phyloP scores from a whole-genome alignment of 2,113 vertebrate species.

The Platanista minor region DNA sequence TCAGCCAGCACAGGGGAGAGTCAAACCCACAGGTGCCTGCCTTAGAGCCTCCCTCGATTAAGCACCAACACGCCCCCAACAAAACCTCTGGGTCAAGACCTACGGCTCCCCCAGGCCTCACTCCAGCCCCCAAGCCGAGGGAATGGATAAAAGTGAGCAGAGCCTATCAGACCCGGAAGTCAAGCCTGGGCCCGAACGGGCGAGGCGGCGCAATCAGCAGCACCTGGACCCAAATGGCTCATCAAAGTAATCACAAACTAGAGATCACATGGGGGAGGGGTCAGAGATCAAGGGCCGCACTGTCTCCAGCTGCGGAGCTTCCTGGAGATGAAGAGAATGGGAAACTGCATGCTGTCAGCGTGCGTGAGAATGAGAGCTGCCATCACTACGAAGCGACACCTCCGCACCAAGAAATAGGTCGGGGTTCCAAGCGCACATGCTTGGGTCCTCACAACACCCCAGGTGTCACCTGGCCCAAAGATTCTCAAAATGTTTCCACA shows the following conservation, averaged over 20 bases:
- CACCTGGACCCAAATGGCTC: constrained; percentile 49
- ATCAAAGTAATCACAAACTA: not conserved
- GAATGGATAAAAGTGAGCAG: not conserved
- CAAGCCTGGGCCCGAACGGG: not conserved
- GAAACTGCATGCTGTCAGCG: not conserved
- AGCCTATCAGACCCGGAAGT: not conserved
- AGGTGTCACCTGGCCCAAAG: not conserved
- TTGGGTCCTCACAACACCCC: not conserved
- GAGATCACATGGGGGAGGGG: not conserved
- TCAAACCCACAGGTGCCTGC: not conserved
- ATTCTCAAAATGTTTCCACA: not conserved
- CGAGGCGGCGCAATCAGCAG: not conserved
- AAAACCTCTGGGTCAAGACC: not conserved
- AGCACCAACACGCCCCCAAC: not conserved
- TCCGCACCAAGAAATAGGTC: not conserved
- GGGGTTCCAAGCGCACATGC: not conserved
- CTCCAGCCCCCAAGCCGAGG: fast-evolving
- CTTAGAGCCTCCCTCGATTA: not conserved
- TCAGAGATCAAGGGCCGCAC: not conserved
- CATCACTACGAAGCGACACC: not conserved
- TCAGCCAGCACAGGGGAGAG: not conserved
- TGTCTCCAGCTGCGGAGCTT: not conserved
- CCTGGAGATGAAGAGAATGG: not conserved
- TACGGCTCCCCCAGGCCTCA: not conserved
- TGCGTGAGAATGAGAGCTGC: fast-evolving